Evolutionary conservation across 2,797 vertebrate genomes (phyloP), one percentile per base, ranked within the genome.

Genomic region (Hoplostethus atlanticus): DNA sequence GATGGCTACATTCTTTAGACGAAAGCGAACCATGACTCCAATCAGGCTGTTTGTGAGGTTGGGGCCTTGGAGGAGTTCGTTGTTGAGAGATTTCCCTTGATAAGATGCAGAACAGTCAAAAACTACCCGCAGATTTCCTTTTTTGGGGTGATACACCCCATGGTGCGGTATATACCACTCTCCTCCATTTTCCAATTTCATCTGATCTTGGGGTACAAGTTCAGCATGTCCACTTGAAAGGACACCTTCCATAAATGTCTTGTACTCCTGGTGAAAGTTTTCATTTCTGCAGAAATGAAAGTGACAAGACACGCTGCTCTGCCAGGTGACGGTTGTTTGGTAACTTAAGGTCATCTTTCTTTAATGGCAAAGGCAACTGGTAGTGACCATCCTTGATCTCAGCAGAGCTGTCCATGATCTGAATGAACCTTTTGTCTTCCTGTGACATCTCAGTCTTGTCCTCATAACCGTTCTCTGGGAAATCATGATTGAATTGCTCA

Each of bases 191-290:
- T 4, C 17, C 1, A 5, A 1, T 2, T 56, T 6, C 17, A 71
- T 3, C n/a, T 72, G n/a, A 2, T 51, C 21, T 6, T 48, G 9
- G 6, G 75, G 74, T 0, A 71, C 62, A 25, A n/a, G 13, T 28
- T 59, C 59, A 12, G 65, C 53, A n/a, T 64, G 46, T 0, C 65
- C 44, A 30, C 8, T 70, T 21, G 21, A 21, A 21, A 21, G 21
- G 21, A 21, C 21, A 7, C 34, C 30, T 4, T 67, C 31, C 16
- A 76, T 47, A 56, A 69, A 76, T 0, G 8, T n/a, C n/a, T 15
- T 55, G 11, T 63, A 68, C 16, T 56, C 64, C 21, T 21, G 21
- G 21, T 34, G 31, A n/a, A 57, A 64, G 17, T 13, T 38, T 4
- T 68, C 13, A 44, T 54, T 50, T 3, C 21, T 62, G n/a, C 48